Percentiles rank a stretch among this genome's conserved stretches.
Conservation (phyloP, 2,113 vertebrate genomes). For the Polyodon spathula region DNA sequence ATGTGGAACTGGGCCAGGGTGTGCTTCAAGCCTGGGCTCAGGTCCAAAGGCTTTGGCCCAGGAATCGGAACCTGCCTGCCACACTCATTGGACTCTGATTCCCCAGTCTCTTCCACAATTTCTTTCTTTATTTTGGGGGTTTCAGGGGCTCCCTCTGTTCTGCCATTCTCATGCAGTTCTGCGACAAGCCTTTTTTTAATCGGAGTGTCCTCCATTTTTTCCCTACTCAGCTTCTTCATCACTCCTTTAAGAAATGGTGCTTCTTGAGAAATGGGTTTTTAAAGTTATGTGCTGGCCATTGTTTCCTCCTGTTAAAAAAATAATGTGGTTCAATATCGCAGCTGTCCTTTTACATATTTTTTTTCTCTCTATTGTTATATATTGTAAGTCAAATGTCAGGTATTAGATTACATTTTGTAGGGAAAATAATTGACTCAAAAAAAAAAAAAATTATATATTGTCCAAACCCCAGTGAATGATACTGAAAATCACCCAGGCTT, state of each 20-base stretch:
- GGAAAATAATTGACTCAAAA: no score
- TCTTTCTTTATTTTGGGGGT: slow-evolving; percentile 80
- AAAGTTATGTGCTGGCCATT: slow-evolving; percentile 78
- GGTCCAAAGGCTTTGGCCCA: slow-evolving; percentile 69
- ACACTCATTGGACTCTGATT: slow-evolving; percentile 49
- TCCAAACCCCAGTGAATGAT: no score
- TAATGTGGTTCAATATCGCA: slow-evolving; percentile 31
- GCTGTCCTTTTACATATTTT: slow-evolving; percentile 36
- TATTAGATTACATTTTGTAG: no score
- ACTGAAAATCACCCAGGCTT: no score
- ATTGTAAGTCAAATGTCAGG: no score
- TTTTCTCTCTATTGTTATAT: slow-evolving; percentile 1
- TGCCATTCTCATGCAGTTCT: slow-evolving; percentile 69
- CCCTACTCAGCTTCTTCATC: slow-evolving; percentile 64
- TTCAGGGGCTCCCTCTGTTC: slow-evolving; percentile 59
- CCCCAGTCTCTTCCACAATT: slow-evolving; percentile 63
- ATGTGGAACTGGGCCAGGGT: slow-evolving; percentile 93
- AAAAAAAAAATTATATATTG: no score
- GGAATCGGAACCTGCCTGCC: slow-evolving; percentile 50
- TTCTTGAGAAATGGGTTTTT: slow-evolving; percentile 62
- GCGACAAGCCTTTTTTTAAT: slow-evolving; percentile 80
- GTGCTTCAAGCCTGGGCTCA: slow-evolving; percentile 93
- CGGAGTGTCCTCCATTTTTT: slow-evolving; percentile 72
- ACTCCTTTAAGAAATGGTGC: slow-evolving; percentile 54
- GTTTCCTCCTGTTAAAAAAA: no score